phyloP scores from a whole-genome alignment of 2,113 vertebrate species.

The Calypte anna region DNA sequence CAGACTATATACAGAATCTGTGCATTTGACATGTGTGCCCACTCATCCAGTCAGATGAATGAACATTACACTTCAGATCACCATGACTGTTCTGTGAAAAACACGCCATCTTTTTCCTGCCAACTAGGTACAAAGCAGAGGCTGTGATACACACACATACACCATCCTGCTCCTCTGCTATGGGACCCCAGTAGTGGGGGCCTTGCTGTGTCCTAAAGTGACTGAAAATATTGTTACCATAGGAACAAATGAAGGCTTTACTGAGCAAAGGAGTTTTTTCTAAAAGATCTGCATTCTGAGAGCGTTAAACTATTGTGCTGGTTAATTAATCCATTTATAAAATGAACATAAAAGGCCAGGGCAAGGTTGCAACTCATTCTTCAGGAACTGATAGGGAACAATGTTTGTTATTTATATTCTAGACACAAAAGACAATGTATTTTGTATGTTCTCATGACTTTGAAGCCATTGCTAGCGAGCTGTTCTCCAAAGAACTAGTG shows the following conservation, averaged over 20 bases:
- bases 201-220: neutral
- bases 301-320: fast-evolving
- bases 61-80: neutral
- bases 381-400: neutral
- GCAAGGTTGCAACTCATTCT: neutral
- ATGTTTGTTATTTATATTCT: neutral
- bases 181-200: neutral
- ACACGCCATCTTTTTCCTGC: neutral
- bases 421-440: neutral
- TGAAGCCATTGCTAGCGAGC: neutral
- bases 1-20: neutral
- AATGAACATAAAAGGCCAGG: neutral
- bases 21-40: neutral
- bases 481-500: neutral
- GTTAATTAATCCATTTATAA: neutral
- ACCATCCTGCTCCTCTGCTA: neutral
- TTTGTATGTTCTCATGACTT: neutral
- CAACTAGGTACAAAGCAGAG: neutral
- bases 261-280: neutral
- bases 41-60: neutral
- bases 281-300: neutral
- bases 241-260: neutral
- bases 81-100: neutral
- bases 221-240: neutral
- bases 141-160: neutral